Conservation (phyloP, 64 coral and sea anemone genomes). For the Anthopleura sola region DNA sequence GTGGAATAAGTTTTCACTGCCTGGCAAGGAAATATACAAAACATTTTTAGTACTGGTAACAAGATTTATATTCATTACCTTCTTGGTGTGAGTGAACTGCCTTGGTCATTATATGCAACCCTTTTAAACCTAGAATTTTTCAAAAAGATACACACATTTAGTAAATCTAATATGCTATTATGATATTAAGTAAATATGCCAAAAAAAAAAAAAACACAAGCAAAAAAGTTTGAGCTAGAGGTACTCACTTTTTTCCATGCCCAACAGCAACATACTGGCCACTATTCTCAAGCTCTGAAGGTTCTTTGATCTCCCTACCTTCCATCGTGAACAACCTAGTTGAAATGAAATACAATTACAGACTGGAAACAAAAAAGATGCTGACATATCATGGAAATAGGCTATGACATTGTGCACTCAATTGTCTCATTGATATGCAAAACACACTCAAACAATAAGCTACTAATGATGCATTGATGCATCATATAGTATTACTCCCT, state of each 20-base stretch:
- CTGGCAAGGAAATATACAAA: no score
- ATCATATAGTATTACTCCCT: neutral
- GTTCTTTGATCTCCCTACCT: conserved; percentile 44
- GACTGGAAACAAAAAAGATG: no score
- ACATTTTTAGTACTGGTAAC: neutral
- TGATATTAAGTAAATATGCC: no score
- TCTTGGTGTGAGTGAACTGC: neutral
- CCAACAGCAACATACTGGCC: conserved; percentile 74
- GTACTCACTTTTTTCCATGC: conserved; percentile 21
- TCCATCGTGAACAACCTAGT: conserved; percentile 50
- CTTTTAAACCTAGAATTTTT: conserved; percentile 1
- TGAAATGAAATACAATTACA: neutral
- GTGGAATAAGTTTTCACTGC: no score
- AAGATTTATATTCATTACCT: neutral
- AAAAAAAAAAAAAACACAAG: no score
- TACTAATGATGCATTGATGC: neutral
- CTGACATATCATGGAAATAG: no score
- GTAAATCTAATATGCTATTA: no score
- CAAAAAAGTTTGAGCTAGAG: neutral
- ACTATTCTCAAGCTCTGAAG: conserved; percentile 41
- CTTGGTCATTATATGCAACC: conserved; percentile 24
- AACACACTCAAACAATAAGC: neutral
- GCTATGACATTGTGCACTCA: no score
- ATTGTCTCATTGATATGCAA: no score
- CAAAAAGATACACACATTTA: no score